Conservation (phyloP, 2,888 invertebrate genomes). For the Dendrolimus houi region DNA sequence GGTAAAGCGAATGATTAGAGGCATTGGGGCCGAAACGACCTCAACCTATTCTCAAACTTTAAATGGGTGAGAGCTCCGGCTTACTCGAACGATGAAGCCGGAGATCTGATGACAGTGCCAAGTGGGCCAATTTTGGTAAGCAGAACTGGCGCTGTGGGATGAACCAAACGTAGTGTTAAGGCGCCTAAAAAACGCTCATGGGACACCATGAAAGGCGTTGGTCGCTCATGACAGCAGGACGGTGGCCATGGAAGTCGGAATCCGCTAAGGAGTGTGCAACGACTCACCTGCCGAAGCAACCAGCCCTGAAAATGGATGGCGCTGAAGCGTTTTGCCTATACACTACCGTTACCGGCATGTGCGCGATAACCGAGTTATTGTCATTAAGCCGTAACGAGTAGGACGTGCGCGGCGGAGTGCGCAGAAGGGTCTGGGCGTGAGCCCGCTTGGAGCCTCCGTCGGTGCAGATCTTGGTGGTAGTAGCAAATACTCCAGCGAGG, state of each 20-base stretch:
- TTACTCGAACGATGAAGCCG: constrained; percentile 75
- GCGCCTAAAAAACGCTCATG: constrained; percentile 77
- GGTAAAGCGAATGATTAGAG: constrained; percentile 87
- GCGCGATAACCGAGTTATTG: constrained; percentile 17
- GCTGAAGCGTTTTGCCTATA: constrained; percentile 74
- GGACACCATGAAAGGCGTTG: constrained; percentile 41
- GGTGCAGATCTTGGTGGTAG: constrained; percentile 82
- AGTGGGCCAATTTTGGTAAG: constrained; percentile 86
- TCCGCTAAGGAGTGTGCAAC: constrained; percentile 77
- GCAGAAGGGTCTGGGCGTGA: too few relatives aligned
- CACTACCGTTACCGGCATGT: constrained; percentile 57
- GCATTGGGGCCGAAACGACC: constrained; percentile 81
- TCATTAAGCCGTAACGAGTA: constrained; percentile 75
- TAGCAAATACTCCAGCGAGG: constrained; percentile 82
- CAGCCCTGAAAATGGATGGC: constrained; percentile 82
- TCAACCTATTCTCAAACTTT: constrained; percentile 85
- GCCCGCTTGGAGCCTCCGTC: constrained; percentile 64
- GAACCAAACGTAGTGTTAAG: constrained; percentile 66
- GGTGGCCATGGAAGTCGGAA: constrained; percentile 81
- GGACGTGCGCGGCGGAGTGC: too few relatives aligned
- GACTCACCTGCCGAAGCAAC: constrained; percentile 80
- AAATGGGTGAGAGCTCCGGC: constrained; percentile 39
- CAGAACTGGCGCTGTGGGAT: constrained; percentile 83
- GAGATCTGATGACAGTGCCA: constrained; percentile 74
- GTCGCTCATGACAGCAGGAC: constrained; percentile 74